These are phyloP conservation scores for Brachyopa scutellaris DNA, from an alignment of 2,888 invertebrate species.

Conservation along the genomic window DNA sequence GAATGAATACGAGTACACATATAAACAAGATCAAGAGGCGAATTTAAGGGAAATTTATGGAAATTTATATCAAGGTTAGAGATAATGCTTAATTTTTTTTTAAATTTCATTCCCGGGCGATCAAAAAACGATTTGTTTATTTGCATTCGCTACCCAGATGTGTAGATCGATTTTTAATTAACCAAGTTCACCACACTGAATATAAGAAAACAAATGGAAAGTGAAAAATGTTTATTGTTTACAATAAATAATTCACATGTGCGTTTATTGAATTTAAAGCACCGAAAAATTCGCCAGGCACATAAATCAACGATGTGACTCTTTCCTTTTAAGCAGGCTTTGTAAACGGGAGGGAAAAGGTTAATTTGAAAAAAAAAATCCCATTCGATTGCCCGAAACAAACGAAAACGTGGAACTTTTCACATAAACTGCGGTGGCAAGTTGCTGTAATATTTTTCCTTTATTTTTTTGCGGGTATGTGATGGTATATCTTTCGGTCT, in stretches of 20 bases:
- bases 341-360: too few relatives aligned
- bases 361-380: too few relatives aligned
- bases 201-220: conserved; percentile 38
- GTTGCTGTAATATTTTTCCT: conserved; percentile 19
- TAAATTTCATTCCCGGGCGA: conserved; percentile 11
- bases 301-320: conserved; percentile 46
- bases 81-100: neutral
- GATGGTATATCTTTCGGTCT: conserved; percentile 12
- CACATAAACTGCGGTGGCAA: conserved; percentile 25
- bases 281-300: neutral
- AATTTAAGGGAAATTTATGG: neutral
- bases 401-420: neutral
- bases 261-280: conserved; percentile 9
- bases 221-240: conserved; percentile 22
- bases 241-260: conserved; percentile 19
- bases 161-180: conserved; percentile 41
- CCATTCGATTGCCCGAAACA: conserved; percentile 19
- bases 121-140: conserved; percentile 9
- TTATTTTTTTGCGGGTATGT: neutral
- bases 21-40: neutral
- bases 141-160: conserved; percentile 9
- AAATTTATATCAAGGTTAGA: neutral
- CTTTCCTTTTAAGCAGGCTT: too few relatives aligned
- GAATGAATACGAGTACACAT: conserved; percentile 14
- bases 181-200: conserved; percentile 9